Conservation (phyloP, 2,797 vertebrate genomes). For the Coilia nasus region DNA sequence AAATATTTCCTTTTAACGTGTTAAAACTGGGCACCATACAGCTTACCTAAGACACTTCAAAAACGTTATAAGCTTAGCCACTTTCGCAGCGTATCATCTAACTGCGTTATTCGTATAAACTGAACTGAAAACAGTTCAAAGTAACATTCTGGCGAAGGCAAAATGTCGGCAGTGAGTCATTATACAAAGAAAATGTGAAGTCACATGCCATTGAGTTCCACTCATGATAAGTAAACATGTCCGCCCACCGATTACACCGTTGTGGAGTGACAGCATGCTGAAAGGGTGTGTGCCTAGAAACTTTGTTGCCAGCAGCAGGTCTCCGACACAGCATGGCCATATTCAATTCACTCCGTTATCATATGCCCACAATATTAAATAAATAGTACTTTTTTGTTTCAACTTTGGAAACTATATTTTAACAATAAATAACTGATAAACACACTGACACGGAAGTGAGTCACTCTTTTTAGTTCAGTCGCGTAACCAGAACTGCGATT, state of each 20-base stretch:
- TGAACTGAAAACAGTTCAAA: not conserved
- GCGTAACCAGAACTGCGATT: not conserved
- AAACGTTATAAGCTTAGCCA: not conserved
- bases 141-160: not conserved
- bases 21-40: not conserved
- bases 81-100: not conserved
- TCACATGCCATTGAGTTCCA: not conserved
- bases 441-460: not conserved
- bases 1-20: not conserved
- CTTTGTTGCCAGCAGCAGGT: not conserved
- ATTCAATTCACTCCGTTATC: too few species aligned
- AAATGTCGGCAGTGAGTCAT: not conserved
- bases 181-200: not conserved
- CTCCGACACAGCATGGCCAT: not conserved
- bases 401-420: not conserved
- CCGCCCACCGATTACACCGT: conserved; percentile 16
- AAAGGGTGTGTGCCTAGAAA: not conserved
- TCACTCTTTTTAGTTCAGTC: not conserved
- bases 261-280: conserved; percentile 21
- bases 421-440: not conserved
- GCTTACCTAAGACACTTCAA: not conserved
- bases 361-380: not conserved
- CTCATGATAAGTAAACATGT: conserved; percentile 9
- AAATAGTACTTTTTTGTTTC: not conserved
- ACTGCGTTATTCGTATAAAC: not conserved